Evolutionary conservation across 2,797 vertebrate genomes (phyloP).

Genomic region (Ctenopoma multispine): DNA sequence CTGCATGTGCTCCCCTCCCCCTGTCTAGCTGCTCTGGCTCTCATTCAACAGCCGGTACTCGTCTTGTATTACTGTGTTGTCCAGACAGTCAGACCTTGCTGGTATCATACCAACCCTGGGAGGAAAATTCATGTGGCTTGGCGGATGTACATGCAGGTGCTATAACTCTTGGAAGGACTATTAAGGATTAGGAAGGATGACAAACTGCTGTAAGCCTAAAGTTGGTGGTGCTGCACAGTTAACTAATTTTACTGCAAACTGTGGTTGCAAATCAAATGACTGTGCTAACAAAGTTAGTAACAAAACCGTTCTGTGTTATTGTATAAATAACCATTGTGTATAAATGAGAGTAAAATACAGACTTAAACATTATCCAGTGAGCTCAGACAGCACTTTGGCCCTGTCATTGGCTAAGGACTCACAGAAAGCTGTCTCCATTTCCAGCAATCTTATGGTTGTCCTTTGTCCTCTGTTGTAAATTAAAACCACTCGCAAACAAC

Average conservation of each 20-base stretch:
- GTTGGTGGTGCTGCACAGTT: constrained; percentile 26
- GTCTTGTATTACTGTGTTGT: constrained; percentile 58
- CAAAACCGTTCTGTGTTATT: neutral
- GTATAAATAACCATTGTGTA: neutral
- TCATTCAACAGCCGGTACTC: constrained; percentile 63
- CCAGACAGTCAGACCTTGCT: constrained; percentile 59
- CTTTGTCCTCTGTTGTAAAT: constrained; percentile 19
- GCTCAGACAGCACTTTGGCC: neutral
- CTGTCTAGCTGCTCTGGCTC: constrained; percentile 68
- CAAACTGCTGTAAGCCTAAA: constrained; percentile 56
- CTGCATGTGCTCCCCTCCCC: constrained; percentile 47
- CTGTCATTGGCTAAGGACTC: neutral
- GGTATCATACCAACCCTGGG: constrained; percentile 62
- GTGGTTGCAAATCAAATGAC: constrained; percentile 24
- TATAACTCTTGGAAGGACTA: constrained; percentile 58
- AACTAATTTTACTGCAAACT: constrained; percentile 19
- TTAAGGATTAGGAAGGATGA: constrained; percentile 63
- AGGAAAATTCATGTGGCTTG: constrained; percentile 53
- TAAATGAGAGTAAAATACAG: neutral
- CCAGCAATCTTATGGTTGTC: neutral
- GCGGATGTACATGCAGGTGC: constrained; percentile 53
- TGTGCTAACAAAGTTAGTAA: neutral
- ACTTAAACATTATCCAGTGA: neutral
- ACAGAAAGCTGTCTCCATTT: neutral
- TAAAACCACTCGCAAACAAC: too few species aligned